Percentiles rank a stretch among this genome's conserved stretches.
Conservation (phyloP, 2,797 vertebrate genomes). For the Enteromius fasciolatus region DNA sequence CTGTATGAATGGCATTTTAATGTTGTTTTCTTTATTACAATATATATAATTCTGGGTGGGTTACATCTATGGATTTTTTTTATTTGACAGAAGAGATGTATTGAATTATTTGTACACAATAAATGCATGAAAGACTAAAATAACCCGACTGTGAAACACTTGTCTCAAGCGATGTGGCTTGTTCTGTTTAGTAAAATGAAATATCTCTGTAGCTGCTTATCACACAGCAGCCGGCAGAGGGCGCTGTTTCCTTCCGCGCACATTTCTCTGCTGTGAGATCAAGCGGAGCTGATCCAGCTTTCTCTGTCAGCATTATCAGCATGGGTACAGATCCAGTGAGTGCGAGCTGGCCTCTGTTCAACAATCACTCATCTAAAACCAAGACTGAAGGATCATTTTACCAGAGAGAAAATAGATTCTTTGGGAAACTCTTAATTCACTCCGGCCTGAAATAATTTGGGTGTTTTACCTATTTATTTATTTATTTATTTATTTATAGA, state of each 20-base stretch:
- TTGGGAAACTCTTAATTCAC: neutral
- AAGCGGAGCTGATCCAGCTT: neutral
- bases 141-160: neutral
- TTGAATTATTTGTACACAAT: neutral
- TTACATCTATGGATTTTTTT: no score
- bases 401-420: neutral
- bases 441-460: neutral
- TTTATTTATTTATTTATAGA: neutral
- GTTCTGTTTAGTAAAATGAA: neutral
- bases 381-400: neutral
- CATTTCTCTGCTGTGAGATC: neutral
- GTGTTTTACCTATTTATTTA: neutral
- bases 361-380: neutral
- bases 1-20: no score
- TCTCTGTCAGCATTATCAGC: constrained; percentile 13
- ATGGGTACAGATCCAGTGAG: neutral
- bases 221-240: constrained; percentile 9
- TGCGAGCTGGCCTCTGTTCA: neutral
- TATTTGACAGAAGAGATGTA: no score
- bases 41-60: no score
- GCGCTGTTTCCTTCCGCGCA: neutral
- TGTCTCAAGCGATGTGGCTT: neutral
- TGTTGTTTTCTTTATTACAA: no score
- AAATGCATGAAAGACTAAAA: neutral
- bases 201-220: neutral